These are phyloP conservation scores for Camptogramma bilineatum DNA, from an alignment of 2,888 invertebrate genomes.

Conservation along the genomic window DNA sequence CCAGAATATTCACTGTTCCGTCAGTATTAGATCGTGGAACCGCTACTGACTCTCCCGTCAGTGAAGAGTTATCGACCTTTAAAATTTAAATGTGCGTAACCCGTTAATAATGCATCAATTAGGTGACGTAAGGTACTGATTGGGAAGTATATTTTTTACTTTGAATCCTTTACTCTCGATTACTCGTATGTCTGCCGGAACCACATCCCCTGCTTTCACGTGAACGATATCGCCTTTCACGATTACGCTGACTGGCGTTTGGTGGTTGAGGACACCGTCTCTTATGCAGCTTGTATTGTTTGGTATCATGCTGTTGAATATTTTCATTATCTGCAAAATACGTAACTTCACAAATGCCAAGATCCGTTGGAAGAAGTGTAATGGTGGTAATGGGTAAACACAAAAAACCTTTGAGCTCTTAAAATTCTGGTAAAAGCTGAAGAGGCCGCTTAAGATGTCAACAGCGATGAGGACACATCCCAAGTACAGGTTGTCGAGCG, in stretches of 20 bases:
- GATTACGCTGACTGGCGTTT: conserved; percentile 93
- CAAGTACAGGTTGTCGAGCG: conserved; percentile 97
- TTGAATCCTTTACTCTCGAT: conserved; percentile 97
- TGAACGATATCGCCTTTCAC: conserved; percentile 96
- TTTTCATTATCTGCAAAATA: conserved; percentile 96
- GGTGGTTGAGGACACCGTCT: conserved; percentile 92
- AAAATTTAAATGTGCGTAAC: conserved; percentile 8
- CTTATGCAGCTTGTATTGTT: conserved; percentile 95
- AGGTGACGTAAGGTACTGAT: too few relatives aligned
- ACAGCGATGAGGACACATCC: conserved; percentile 97
- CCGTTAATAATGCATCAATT: too few relatives aligned
- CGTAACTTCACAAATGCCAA: too few relatives aligned
- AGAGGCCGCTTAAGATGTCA: conserved; percentile 97
- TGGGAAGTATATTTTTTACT: conserved; percentile 48
- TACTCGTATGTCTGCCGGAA: conserved; percentile 98
- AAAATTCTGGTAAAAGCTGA: conserved; percentile 99
- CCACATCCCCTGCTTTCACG: conserved; percentile 97
- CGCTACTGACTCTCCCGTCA: conserved; percentile 97
- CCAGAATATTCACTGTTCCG: conserved; percentile 95
- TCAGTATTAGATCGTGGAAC: conserved; percentile 94
- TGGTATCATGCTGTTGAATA: conserved; percentile 98
- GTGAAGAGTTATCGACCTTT: conserved; percentile 93
- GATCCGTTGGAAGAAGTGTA: too few relatives aligned
- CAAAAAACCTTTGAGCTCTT: conserved; percentile 91
- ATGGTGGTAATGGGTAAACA: neutral